Percentiles rank a stretch among this genome's conserved stretches.
Evolutionary conservation across 1,140 invertebrate species (phyloP).

Genomic region (Dreissena polymorpha): DNA sequence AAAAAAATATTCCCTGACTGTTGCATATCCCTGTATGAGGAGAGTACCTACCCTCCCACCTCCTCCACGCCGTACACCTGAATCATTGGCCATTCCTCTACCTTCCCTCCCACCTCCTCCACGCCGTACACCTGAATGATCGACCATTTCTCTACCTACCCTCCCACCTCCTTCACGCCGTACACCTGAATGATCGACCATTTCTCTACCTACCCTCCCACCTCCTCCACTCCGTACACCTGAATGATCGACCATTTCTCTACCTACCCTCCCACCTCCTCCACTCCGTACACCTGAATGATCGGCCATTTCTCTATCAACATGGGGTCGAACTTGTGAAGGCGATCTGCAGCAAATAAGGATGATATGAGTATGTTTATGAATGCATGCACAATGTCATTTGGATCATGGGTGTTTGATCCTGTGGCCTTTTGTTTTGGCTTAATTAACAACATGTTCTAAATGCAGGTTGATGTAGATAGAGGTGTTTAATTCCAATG

Average conservation of each 20-base stretch:
- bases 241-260: no score
- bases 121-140: constrained; percentile 77
- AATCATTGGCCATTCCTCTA: no score
- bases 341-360: constrained; percentile 45
- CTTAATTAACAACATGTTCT: no score
- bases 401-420: no score
- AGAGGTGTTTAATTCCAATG: no score
- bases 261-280: constrained; percentile 73
- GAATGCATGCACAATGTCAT: no score
- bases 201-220: constrained; percentile 70
- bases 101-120: constrained; percentile 74
- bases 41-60: constrained; percentile 67
- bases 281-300: constrained; percentile 77
- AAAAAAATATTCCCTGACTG: no score
- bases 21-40: no score
- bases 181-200: constrained; percentile 77
- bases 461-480: no score
- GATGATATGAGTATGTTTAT: background rate
- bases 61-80: constrained; percentile 77
- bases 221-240: constrained; percentile 75
- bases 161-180: constrained; percentile 74
- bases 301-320: constrained; percentile 76
- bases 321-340: constrained; percentile 71
- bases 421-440: no score
- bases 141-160: constrained; percentile 69